Conservation (phyloP, 1,140 invertebrate genomes). For the Solenopsis invicta region DNA sequence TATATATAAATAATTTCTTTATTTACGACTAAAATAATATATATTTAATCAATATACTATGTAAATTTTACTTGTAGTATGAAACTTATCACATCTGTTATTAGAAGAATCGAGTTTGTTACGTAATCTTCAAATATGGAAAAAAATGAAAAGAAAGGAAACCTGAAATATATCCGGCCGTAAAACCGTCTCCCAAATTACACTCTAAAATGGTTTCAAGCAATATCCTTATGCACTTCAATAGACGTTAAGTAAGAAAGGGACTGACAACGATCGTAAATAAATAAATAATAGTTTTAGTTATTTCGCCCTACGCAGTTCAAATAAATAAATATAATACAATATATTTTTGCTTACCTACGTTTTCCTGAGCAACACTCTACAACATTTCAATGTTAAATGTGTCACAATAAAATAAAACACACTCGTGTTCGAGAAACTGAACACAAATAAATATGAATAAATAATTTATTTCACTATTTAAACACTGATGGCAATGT, state of each 20-base stretch:
- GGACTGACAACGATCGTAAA: constrained; percentile 37
- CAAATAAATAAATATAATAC: constrained; percentile 51
- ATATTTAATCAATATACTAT: too few relatives aligned
- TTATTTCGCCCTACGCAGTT: background rate
- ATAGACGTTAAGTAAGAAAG: background rate
- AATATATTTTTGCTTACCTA: background rate
- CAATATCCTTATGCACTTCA: background rate
- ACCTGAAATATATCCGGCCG: background rate
- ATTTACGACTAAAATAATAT: too few relatives aligned
- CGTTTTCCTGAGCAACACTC: constrained; percentile 40
- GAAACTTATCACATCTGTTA: background rate
- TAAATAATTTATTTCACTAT: background rate
- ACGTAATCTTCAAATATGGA: background rate
- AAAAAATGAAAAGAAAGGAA: background rate
- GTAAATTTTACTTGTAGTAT: too few relatives aligned
- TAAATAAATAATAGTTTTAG: constrained; percentile 41
- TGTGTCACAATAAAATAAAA: constrained; percentile 16
- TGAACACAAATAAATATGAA: background rate
- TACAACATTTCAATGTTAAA: constrained; percentile 57
- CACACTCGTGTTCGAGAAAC: background rate
- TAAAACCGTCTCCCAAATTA: background rate
- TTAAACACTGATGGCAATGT: background rate
- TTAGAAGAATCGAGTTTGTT: background rate
- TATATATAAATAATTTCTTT: too few relatives aligned
- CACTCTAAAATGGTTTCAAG: background rate